Percentiles rank a stretch among this genome's conserved stretches.
These are phyloP conservation scores for Melanotaenia duboulayi DNA, from an alignment of 2,113 vertebrate species.

Conservation along the genomic window DNA sequence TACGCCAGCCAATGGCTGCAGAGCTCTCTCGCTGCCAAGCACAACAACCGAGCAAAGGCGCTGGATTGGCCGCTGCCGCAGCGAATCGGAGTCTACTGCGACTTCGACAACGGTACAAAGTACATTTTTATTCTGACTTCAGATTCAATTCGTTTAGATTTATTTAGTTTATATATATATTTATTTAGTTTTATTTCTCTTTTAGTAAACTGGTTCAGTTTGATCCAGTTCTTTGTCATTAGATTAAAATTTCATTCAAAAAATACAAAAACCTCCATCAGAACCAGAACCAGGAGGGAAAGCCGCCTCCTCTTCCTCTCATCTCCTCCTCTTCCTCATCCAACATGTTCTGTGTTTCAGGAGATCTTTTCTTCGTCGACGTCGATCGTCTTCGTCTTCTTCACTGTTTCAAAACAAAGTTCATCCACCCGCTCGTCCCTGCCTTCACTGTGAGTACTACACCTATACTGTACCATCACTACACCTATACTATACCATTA, in stretches of 20 bases:
- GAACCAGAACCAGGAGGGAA: too few relatives aligned
- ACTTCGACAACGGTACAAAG: constrained; percentile 88
- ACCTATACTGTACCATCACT: neutral
- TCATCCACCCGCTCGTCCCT: constrained; percentile 90
- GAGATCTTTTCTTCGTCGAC: constrained; percentile 91
- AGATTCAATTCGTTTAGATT: too few relatives aligned
- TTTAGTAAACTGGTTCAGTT: too few relatives aligned
- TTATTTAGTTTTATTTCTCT: too few relatives aligned
- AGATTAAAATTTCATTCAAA: too few relatives aligned
- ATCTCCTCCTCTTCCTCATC: neutral
- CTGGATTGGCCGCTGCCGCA: constrained; percentile 88
- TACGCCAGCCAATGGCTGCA: constrained; percentile 96
- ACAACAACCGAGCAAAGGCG: constrained; percentile 92
- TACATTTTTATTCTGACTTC: neutral
- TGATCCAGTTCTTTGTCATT: too few relatives aligned
- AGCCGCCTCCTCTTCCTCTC: neutral
- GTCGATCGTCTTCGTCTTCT: constrained; percentile 88
- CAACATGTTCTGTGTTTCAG: constrained; percentile 71
- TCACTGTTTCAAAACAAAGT: constrained; percentile 91
- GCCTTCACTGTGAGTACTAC: constrained; percentile 90
- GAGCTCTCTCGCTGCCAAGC: constrained; percentile 90
- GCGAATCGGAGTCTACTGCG: constrained; percentile 91
- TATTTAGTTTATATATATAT: too few relatives aligned
- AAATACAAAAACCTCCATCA: too few relatives aligned
- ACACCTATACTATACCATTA: neutral